phyloP scores from a whole-genome alignment of 2,888 invertebrate species.

The Nasonovia ribisnigri region DNA sequence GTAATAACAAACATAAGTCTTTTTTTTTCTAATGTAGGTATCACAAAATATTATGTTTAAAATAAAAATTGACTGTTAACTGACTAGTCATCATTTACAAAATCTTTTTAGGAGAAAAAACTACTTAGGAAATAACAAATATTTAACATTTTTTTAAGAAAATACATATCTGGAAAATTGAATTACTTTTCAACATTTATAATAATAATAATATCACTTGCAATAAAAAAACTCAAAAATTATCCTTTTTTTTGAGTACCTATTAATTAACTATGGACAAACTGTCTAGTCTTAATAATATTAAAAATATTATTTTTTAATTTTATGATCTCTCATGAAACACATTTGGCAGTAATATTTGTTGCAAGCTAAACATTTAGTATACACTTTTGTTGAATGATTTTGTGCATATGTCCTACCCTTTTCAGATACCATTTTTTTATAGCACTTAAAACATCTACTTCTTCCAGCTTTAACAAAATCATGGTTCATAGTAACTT shows the following conservation, averaged over 20 bases:
- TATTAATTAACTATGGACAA: not conserved
- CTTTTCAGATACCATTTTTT: not conserved
- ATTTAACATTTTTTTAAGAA: not conserved
- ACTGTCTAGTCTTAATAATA: not conserved
- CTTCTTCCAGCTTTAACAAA: not conserved
- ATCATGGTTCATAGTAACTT: not conserved
- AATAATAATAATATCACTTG: slow-evolving; percentile 6
- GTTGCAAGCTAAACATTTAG: not conserved
- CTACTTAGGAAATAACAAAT: not conserved
- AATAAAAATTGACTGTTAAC: not conserved
- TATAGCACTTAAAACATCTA: slow-evolving; percentile 12
- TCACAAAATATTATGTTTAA: slow-evolving; percentile 1
- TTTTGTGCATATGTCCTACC: not conserved
- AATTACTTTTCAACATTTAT: not conserved
- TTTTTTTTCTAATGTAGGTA: not conserved
- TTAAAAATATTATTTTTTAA: slow-evolving; percentile 15
- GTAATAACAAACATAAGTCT: not conserved
- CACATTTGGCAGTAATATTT: slow-evolving; percentile 8
- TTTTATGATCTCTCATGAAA: slow-evolving; percentile 6
- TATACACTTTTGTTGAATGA: not conserved
- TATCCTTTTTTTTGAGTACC: not conserved
- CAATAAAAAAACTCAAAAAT: not conserved
- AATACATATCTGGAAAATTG: not conserved
- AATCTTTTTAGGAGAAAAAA: not conserved
- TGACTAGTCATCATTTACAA: not conserved